Base-by-base conservation (phyloP, 2,113 vertebrate species). In the Festucalex cinctus region DNA sequence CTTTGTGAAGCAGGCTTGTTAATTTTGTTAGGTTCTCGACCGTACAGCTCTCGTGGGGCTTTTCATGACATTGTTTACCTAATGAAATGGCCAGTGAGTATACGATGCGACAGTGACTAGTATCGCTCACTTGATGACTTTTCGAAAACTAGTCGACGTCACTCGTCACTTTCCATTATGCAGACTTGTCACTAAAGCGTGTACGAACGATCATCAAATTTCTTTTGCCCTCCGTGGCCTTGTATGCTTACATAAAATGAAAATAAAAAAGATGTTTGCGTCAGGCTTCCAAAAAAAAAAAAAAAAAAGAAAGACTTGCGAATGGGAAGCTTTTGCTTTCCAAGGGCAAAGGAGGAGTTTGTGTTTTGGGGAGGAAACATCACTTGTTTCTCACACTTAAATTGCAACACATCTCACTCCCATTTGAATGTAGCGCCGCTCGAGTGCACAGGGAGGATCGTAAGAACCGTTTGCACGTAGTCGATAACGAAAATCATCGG, bases 271-370 rank as follows among this genome's bases (percentile, higher is more conserved):
- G 46, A 20, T 53, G 26, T 39, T 88, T 88, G 60, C 77, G 74
- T 73, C 66, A 85, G 82, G 54, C 39, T 60, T 85, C 87, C 81
- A 78, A 66, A 78, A 80, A 67, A 17, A 13, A 53, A 24, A 53
- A 35, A 58, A 58, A 14, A 17, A 17, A 6, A 32, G 6, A 9
- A 44, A 24, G 3, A 2, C 24, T 41, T 69, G 70, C 63, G 51
- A 67, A 77, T 73, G 75, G 64, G 80, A 84, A 70, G 75, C 70
- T 78, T 82, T 75, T 74, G 77, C 73, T 77, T 83, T 86, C 85
- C 94, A 95, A 97, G 94, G 95, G 92, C 94, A 93, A 91, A 94
- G 94, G 91, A 92, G 70, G 84, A 92, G 88, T 94, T 93, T 92
- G 86, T 86, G 53, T 83, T 70, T 73, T 65, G 70, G 81, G 87